Evolutionary conservation across 2,797 vertebrate genomes (phyloP), one percentile per base, ranked within the genome.

Genomic region (Helicolenus hilgendorfi): DNA sequence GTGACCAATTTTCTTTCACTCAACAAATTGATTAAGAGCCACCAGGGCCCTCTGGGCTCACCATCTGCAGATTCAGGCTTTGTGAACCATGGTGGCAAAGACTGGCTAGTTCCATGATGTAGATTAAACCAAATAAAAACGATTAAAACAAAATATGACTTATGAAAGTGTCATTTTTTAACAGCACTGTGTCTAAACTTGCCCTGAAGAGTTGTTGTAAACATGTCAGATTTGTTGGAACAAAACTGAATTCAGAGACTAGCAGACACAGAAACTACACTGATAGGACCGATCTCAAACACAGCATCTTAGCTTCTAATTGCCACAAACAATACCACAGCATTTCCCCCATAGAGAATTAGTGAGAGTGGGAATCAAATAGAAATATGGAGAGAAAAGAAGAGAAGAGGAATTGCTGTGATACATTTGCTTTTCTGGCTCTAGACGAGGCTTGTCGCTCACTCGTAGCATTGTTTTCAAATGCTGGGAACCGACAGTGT

Each of bases 291-390:
- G 15, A 64, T 65, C 56, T 38, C 7, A 22, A 55, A 67, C 38
- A 56, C 20, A 58, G 31, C 7, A 26, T 45, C n/a, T 58, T 7
- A 24, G 79, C 36, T 33, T 71, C 36, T 84, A 63, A 80, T 78
- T 62, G 65, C 78, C 67, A 41, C 49, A 68, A 86, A 84, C 64
- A 80, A 69, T 29, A 49, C 49, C 69, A 22, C 5, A 7, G 10
- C 33, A 59, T 71, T 55, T 77, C 38, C 72, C 73, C 20, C 41
- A 18, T 0, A 3, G 38, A 64, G 29, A 65, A 29, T 74, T 59
- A 67, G 72, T 33, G 20, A 38, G 24, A 33, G 26, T 24, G 60
- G 14, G 15, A 71, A 77, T 76, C 22, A 31, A 33, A 31, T 0
- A 45, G 59, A 60, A 56, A 75, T 63, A 55, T 67, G 38, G 15